Evolutionary conservation across 2,113 vertebrate species (phyloP), one percentile per base, ranked within the genome.

Genomic region (Gulo gulo): DNA sequence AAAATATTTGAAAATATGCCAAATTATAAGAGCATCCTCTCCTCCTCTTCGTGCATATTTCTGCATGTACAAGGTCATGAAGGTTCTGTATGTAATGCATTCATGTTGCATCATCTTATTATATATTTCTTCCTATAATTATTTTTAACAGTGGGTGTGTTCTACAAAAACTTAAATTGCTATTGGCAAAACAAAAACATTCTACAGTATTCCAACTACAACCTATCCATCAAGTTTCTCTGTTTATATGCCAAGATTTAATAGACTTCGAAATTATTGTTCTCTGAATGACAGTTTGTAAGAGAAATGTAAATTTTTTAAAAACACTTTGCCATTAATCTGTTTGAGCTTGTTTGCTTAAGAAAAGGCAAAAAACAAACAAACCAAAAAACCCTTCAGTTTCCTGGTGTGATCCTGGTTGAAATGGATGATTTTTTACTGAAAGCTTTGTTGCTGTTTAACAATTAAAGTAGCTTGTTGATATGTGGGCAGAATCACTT

Each of bases 21-120:
- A 79, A 73, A 59, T 85, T 47, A 47, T 47, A 76, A 47, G 97
- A 96, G 98, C 89, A 91, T 97, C 97, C 97, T 65, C 98, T 99
- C 92, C 98, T 99, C 92, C 94, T 98, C 98, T 99, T 99, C 98
- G 99, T 99, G 99, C 98, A 99, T 99, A 98, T 98, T 98, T 98
- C 98, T 94, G 97, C 98, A 97, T 99, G 99, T 99, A 99, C 99
- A 98, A 98, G 98, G 99, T 92, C 97, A 98, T 98, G 98, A 98
- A 98, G 98, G 99, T 98, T 98, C 98, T 98, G 91, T 98, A 86
- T 98, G 97, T 98, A 97, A 98, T 98, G 98, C 98, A 97, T 98
- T 97, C 94, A 98, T 98, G 98, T 98, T 95, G 86, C 98, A 91
- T 98, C 98, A 91, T 95, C 97, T 98, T 98, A 96, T 98, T 98